Base-by-base conservation (phyloP, 2,888 invertebrate genomes). In the Cephus pulcher region DNA sequence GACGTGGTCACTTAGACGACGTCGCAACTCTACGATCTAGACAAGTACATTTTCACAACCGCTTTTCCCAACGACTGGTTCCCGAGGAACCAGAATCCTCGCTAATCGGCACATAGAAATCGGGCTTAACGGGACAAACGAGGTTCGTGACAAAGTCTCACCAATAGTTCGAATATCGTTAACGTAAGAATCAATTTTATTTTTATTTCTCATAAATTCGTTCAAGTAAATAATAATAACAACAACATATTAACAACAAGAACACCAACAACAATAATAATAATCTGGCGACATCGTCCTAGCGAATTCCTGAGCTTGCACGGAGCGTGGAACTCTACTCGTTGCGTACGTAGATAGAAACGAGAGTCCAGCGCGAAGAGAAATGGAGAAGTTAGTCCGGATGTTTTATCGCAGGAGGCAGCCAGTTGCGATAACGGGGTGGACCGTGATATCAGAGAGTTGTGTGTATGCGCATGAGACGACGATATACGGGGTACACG, bases 1-100 rank as follows among this genome's bases (percentile, higher is more conserved):
- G 56, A 23, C 56, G 56, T 56, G 56, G 9, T 15, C 56, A 56
- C 23, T 6, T 56, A 2, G 23, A 56, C 15, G 40, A 40, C 56
- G 56, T 56, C 56, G 56, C 56, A 56, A 56, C 9, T 56, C 56
- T 56, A 23, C 9, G 1, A 9, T 11, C 23, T 56, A 56, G 56
- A 56, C 9, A 23, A 56, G 23, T 56, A 56, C 81, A 88, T 89
- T 89, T 89, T 88, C 88, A 87, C 88, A 86, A 88, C 87, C 85
- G 86, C 88, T 87, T 89, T 88, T 88, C 88, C 83, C 86, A 80
- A 73, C 78, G 86, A 87, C 88, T 87, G 85, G 87, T 87, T 84
- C 81, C 73, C 69, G 37, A 73, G 76, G 75, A 83, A 82, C 84
- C 84, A 83, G 86, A 86, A 87, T 78, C 82, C 81, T 83, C 79